These are phyloP conservation scores for Haplochromis burtoni DNA, from an alignment of 2,113 vertebrate genomes.

Conservation along the genomic window DNA sequence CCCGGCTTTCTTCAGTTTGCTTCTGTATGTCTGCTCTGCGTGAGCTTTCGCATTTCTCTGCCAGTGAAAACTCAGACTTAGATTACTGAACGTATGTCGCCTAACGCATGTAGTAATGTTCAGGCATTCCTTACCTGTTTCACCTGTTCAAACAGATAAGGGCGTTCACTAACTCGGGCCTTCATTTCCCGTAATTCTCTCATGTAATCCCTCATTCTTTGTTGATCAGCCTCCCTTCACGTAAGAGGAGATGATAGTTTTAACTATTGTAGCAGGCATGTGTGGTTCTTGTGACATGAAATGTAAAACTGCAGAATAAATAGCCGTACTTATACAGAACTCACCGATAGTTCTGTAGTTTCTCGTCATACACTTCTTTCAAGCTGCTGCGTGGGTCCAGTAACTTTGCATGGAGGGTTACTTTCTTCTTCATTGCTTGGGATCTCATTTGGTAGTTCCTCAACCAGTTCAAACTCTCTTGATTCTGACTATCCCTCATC, in stretches of 20 bases:
- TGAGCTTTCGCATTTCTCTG: slow-evolving; percentile 75
- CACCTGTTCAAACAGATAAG: slow-evolving; percentile 88
- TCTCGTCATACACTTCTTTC: slow-evolving; percentile 79
- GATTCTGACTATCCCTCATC: slow-evolving; percentile 69
- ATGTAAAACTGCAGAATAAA: not conserved
- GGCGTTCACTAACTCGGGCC: slow-evolving; percentile 77
- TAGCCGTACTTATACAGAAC: slow-evolving; percentile 18
- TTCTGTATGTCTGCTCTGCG: slow-evolving; percentile 77
- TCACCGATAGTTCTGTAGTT: slow-evolving; percentile 78
- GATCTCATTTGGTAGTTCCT: slow-evolving; percentile 75
- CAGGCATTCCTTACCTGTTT: slow-evolving; percentile 61
- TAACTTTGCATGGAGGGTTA: slow-evolving; percentile 80
- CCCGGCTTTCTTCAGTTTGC: slow-evolving; percentile 75
- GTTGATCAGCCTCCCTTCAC: slow-evolving; percentile 79
- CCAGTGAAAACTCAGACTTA: not conserved
- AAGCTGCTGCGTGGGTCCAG: slow-evolving; percentile 86
- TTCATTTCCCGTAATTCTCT: slow-evolving; percentile 87
- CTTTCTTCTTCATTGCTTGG: slow-evolving; percentile 74
- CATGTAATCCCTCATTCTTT: slow-evolving; percentile 81
- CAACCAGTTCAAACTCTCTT: slow-evolving; percentile 75
- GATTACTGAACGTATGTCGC: not conserved
- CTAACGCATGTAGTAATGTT: not conserved
- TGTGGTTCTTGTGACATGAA: slow-evolving; percentile 2
- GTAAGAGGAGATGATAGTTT: slow-evolving; percentile 15
- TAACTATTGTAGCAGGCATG: not conserved